Percentiles rank a stretch among this genome's conserved stretches.
Conservation (phyloP, 2,888 invertebrate species). For the Rhagonycha lutea region DNA sequence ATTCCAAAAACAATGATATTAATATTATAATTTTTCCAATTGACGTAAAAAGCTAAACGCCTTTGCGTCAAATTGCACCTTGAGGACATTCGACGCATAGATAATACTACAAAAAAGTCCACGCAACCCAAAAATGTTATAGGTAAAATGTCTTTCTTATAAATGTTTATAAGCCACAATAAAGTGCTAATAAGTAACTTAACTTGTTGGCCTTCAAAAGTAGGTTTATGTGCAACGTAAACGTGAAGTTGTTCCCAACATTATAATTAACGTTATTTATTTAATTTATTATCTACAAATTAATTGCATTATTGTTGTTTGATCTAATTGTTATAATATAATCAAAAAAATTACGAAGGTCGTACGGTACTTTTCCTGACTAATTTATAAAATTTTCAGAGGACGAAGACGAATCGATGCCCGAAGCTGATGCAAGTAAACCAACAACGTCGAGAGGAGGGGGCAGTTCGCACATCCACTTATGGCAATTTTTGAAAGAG, state of each 20-base stretch:
- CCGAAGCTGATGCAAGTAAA: slow-evolving; percentile 38
- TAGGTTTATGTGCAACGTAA: slow-evolving; percentile 33
- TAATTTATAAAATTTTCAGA: slow-evolving; percentile 47
- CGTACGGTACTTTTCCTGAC: not conserved
- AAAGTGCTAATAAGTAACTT: slow-evolving; percentile 5
- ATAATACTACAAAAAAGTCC: too few species aligned
- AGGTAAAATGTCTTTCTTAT: not conserved
- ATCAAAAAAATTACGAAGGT: not conserved
- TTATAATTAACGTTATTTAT: slow-evolving; percentile 21
- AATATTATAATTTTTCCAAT: too few species aligned
- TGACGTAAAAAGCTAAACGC: too few species aligned
- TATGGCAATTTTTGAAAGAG: slow-evolving; percentile 99
- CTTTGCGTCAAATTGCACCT: too few species aligned
- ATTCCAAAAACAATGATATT: too few species aligned
- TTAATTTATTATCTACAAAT: slow-evolving; percentile 17
- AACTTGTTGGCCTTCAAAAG: slow-evolving; percentile 30
- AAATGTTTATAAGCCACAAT: not conserved
- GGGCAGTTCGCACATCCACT: slow-evolving; percentile 87
- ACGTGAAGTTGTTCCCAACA: slow-evolving; percentile 23
- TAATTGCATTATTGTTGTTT: slow-evolving; percentile 11
- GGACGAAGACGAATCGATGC: slow-evolving; percentile 55
- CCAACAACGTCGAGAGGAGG: slow-evolving; percentile 46
- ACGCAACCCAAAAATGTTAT: too few species aligned
- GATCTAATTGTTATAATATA: slow-evolving; percentile 15
- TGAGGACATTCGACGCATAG: too few species aligned